These are phyloP conservation scores for Salpingus planirostris DNA, from an alignment of 2,888 invertebrate genomes.

Conservation along the genomic window DNA sequence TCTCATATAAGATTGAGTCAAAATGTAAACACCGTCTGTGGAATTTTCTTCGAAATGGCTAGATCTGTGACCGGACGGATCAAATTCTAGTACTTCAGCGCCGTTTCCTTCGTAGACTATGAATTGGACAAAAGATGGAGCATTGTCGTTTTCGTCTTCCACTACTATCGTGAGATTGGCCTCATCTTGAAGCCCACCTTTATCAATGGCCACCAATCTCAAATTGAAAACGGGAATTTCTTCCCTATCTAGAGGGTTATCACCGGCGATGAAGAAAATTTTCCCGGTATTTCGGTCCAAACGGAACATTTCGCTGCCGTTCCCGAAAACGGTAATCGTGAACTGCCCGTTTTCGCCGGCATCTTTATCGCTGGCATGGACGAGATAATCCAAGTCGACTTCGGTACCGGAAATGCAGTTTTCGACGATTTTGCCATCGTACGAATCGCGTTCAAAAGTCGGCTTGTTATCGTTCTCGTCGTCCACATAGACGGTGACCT, in stretches of 20 bases:
- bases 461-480: slow-evolving; percentile 87
- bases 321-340: slow-evolving; percentile 60
- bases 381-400: slow-evolving; percentile 57
- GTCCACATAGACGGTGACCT: slow-evolving; percentile 69
- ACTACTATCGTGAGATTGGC: slow-evolving; percentile 62
- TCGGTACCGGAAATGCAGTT: slow-evolving; percentile 64
- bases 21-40: slow-evolving; percentile 23
- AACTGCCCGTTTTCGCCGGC: slow-evolving; percentile 59
- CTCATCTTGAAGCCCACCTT: slow-evolving; percentile 66
- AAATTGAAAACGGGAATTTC: slow-evolving; percentile 58
- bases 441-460: slow-evolving; percentile 58
- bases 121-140: slow-evolving; percentile 62
- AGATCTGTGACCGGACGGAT: slow-evolving; percentile 45
- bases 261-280: slow-evolving; percentile 48
- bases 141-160: slow-evolving; percentile 75
- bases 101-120: slow-evolving; percentile 60
- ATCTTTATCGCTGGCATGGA: slow-evolving; percentile 67
- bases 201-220: slow-evolving; percentile 66
- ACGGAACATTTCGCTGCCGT: slow-evolving; percentile 64
- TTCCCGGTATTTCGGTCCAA: slow-evolving; percentile 57
- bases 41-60: slow-evolving; percentile 40
- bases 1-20: slow-evolving; percentile 28
- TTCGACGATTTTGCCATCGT: slow-evolving; percentile 71
- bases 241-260: slow-evolving; percentile 59
- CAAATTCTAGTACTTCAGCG: slow-evolving; percentile 56